phyloP scores from a whole-genome alignment of 2,797 vertebrate genomes.

The Gymnoscopelus microlampas region DNA sequence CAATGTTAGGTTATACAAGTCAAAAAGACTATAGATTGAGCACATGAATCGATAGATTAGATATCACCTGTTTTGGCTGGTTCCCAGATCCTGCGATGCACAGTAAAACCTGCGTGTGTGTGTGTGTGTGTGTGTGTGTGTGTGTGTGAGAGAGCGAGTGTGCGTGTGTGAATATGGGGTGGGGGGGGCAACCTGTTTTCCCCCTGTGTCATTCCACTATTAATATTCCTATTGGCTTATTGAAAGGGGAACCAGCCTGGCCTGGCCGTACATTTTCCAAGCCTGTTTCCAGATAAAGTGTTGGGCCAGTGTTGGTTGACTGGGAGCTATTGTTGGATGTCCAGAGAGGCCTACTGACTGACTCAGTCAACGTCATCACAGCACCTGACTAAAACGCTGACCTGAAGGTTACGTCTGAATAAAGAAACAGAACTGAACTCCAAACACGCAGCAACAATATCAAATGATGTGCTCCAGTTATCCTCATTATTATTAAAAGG shows the following conservation, averaged over 20 bases:
- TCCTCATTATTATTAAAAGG: no score
- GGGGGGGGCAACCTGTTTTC: background rate
- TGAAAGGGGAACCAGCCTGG: constrained; percentile 40
- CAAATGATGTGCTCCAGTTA: no score
- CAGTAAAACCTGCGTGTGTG: constrained; percentile 41
- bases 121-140: constrained; percentile 13
- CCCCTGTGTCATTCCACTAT: constrained; percentile 46
- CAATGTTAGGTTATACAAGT: constrained; percentile 7
- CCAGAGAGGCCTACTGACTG: constrained; percentile 12
- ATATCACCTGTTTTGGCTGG: constrained; percentile 61
- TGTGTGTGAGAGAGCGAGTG: background rate
- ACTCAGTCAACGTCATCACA: constrained; percentile 10
- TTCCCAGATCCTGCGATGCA: constrained; percentile 56
- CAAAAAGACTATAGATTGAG: constrained; percentile 11
- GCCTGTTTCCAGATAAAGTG: constrained; percentile 53
- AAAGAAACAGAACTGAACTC: no score
- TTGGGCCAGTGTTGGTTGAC: constrained; percentile 23
- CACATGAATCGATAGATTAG: background rate
- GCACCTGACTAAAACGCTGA: constrained; percentile 36
- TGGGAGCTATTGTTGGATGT: constrained; percentile 34
- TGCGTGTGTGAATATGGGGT: background rate
- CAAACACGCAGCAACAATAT: no score
- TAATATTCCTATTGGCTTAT: constrained; percentile 47
- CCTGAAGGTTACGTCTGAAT: constrained; percentile 3
- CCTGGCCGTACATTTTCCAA: constrained; percentile 53